Evolutionary conservation across 2,113 vertebrate species (phyloP), one percentile per base, ranked within the genome.

Genomic region (Tylochromis polylepis): DNA sequence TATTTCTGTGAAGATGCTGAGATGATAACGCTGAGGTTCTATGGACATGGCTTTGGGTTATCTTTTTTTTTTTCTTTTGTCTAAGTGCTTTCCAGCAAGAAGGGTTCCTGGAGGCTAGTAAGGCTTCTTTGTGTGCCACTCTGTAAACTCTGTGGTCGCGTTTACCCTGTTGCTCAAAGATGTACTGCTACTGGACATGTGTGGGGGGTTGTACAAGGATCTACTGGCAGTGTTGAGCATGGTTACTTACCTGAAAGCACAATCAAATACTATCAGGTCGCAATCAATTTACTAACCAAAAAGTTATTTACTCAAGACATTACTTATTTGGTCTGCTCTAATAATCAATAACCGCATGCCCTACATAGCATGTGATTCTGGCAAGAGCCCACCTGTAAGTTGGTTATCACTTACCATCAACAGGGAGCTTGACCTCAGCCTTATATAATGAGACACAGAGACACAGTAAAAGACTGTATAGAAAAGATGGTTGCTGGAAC

Each of bases 21-120:
- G 78, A 91, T 92, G 84, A 93, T 87, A 88, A 81, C 79, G 56
- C 72, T 59, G 46, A 43, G 72, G 72, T 89, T 89, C 38, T 3
- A 15, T 22, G 22, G 70, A 90, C 85, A 89, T 87, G 82, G 82
- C 84, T 91, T 18, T 20, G 80, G 86, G 72, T 65, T 60, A 24
- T 31, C 41, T 43, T 83, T 83, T 29, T 51, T 55, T 80, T 55
- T 60, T 51, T 29, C 70, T 80, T 91, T 87, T 89, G 81, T 91
- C 86, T 84, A 27, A 57, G 4, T 60, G 83, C 31, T 81, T 60
- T 86, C 27, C 27, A 85, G 89, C 85, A 81, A 53, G 65, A 82
- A 83, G 27, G 34, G 38, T 72, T 90, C 79, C 83, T 87, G 72
- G 81, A 89, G 55, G 85, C 79, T 85, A 7, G 75, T 55, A 55